Conservation (phyloP, 1,140 invertebrate genomes). For the Trypoxylus dichotomus region DNA sequence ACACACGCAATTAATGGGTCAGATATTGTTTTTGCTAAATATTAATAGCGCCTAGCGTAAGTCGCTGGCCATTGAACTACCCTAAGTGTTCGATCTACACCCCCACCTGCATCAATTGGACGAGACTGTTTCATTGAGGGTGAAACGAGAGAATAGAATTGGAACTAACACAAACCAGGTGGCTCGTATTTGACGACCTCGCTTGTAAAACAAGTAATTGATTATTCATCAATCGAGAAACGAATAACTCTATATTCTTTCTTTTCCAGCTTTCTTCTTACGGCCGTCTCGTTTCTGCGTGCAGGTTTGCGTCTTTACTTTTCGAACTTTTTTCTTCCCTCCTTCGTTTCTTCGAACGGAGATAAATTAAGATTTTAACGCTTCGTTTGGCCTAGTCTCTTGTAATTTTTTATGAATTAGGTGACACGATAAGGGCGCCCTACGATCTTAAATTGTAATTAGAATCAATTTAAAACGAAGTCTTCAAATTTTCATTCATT, state of each 20-base stretch:
- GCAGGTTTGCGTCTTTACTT: background rate
- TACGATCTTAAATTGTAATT: background rate
- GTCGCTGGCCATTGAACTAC: background rate
- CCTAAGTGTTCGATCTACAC: conserved; percentile 28
- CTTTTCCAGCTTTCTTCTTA: background rate
- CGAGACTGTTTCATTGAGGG: conserved; percentile 40
- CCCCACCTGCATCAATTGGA: conserved; percentile 31
- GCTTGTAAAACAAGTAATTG: conserved; percentile 46
- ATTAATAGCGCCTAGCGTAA: background rate
- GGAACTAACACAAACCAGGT: conserved; percentile 49
- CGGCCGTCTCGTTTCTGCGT: background rate
- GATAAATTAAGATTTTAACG: conserved; percentile 51
- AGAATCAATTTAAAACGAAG: no score
- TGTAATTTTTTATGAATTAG: conserved; percentile 45
- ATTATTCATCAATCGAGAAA: conserved; percentile 42
- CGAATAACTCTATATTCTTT: conserved; percentile 43
- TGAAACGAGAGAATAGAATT: conserved; percentile 41
- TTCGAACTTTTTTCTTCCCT: conserved; percentile 28
- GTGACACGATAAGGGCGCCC: conserved; percentile 27
- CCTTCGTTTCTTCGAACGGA: conserved; percentile 26
- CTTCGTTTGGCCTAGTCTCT: conserved; percentile 44
- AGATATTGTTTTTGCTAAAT: no score
- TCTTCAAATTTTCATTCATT: no score
- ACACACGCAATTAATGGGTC: no score
- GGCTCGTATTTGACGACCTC: conserved; percentile 44